Base-by-base conservation (phyloP, 2,113 vertebrate species). In the Pagrus major region DNA sequence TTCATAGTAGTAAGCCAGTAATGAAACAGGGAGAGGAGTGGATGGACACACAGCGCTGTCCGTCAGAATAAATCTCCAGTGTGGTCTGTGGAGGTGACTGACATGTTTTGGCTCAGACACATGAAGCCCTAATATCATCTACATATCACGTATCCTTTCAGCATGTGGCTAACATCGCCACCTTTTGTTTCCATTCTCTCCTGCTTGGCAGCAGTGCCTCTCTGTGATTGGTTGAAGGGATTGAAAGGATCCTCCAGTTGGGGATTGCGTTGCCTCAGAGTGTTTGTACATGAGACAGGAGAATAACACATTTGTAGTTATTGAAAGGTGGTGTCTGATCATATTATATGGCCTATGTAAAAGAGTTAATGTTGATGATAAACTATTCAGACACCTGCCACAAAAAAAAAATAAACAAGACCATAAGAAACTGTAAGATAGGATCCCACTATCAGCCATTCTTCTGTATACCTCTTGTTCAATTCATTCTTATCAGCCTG, bases 111-210 rank as follows among this genome's bases (percentile, higher is more conserved):
- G 54, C 59, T 25, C 23, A 61, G 68, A 68, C 47, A 51, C 64
- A 49, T n/a, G 4, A 73, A 63, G 39, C 31, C 44, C 20, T 60
- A 20, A 82, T 63, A 41, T 70, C 51, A 47, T 67, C 60, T 51
- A 68, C 10, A 7, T 65, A 79, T 85, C 83, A 9, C 15, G 39
- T 86, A 16, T 81, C 71, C 61, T 55, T 81, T 66, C 44, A 68
- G 44, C 58, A 49, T 54, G 61, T 58, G 33, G 49, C 68, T 35
- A 58, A 9, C 64, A 70, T 75, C 10, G 31, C 56, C 73, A 63
- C 74, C 74, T 80, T 86, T 81, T 87, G 80, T 86, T 83, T 89
- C 47, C 61, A 25, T 23, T 44, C 61, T 54, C 52, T 54, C 64
- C 63, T 83, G 72, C 78, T 76, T 70, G 71, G 80, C 76, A 80